Evolutionary conservation across 2,888 invertebrate species (phyloP).

Genomic region (Trisateles emortualis): DNA sequence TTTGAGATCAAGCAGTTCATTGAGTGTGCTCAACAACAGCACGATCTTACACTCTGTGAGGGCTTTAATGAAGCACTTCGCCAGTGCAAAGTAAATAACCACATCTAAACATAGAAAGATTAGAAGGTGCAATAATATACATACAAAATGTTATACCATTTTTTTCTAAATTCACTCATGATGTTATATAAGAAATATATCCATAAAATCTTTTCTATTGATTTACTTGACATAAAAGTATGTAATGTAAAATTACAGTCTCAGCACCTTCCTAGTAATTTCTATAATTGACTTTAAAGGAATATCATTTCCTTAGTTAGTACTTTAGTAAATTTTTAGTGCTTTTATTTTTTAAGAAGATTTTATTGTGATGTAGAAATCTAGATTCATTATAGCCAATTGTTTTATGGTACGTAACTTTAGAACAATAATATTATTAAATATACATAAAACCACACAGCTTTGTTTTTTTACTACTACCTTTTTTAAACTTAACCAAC

Average conservation of each 20-base stretch:
- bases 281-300: conserved; percentile 55
- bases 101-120: conserved; percentile 80
- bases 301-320: conserved; percentile 40
- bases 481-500: neutral
- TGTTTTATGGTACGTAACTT: conserved; percentile 61
- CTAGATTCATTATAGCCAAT: conserved; percentile 55
- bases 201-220: conserved; percentile 42
- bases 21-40: conserved; percentile 96
- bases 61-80: conserved; percentile 99
- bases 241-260: conserved; percentile 48
- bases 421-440: conserved; percentile 61
- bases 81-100: conserved; percentile 95
- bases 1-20: conserved; percentile 99
- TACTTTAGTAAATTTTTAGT: conserved; percentile 60
- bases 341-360: conserved; percentile 55
- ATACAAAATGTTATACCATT: conserved; percentile 43
- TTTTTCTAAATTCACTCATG: conserved; percentile 48
- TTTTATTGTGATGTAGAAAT: conserved; percentile 61
- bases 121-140: conserved; percentile 48
- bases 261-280: conserved; percentile 68
- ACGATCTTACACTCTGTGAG: conserved; percentile 96
- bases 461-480: conserved; percentile 26
- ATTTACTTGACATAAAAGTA: conserved; percentile 53
- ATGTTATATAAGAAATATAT: conserved; percentile 51
- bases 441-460: conserved; percentile 52